Evolutionary conservation across 2,113 vertebrate genomes (phyloP).

Genomic region (Synodontis membranacea): DNA sequence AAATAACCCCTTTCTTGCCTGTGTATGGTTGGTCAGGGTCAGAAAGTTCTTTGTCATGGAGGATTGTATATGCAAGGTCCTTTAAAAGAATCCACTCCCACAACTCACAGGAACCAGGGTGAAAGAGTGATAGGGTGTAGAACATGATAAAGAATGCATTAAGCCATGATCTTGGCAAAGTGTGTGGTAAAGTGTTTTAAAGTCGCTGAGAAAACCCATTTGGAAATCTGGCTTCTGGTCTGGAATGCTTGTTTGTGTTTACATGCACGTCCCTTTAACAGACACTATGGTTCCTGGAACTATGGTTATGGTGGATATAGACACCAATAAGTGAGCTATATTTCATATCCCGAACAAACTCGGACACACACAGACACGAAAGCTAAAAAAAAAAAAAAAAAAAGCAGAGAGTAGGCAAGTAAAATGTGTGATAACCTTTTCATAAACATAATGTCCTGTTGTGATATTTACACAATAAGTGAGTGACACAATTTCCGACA

Average conservation of each 20-base stretch:
- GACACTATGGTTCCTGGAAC: too few relatives aligned
- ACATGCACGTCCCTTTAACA: not conserved
- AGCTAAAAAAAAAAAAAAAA: not conserved
- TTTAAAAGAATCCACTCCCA: not conserved
- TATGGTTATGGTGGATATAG: too few relatives aligned
- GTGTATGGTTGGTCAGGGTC: not conserved
- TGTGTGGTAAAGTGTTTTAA: too few relatives aligned
- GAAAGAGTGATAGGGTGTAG: not conserved
- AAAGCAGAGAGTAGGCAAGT: not conserved
- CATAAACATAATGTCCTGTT: not conserved
- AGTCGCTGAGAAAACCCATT: not conserved
- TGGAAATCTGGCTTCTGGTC: too few relatives aligned
- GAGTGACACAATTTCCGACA: too few relatives aligned
- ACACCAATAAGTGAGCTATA: not conserved
- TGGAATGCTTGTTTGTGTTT: not conserved
- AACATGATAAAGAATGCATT: not conserved
- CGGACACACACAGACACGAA: not conserved
- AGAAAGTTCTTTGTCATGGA: not conserved
- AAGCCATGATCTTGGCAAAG: not conserved
- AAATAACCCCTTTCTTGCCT: not conserved
- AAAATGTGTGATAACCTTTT: not conserved
- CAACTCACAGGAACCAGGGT: not conserved
- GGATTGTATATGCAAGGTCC: not conserved
- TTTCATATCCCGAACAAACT: not conserved
- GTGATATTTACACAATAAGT: too few relatives aligned